These are phyloP conservation scores for Athene cunicularia DNA, from an alignment of 2,113 vertebrate genomes.

Conservation along the genomic window DNA sequence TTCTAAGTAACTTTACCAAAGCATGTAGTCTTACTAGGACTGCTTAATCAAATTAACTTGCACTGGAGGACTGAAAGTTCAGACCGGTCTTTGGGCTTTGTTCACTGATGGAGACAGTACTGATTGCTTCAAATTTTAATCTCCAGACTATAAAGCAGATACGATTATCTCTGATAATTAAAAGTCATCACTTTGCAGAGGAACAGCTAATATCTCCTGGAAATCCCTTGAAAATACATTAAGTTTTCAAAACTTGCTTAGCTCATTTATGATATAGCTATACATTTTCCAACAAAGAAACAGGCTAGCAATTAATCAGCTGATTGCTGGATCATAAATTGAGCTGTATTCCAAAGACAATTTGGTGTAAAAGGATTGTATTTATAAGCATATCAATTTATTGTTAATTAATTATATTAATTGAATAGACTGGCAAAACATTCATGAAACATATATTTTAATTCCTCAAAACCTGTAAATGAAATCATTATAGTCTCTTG, in stretches of 20 bases:
- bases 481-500: background rate
- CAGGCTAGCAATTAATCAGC: background rate
- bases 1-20: background rate
- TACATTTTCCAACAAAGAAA: background rate
- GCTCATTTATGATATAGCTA: background rate
- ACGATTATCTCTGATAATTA: background rate
- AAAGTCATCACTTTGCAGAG: background rate
- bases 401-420: slow-evolving; percentile 49
- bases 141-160: background rate
- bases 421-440: slow-evolving; percentile 3
- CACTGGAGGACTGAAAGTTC: background rate
- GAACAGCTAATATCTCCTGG: background rate
- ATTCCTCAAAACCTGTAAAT: background rate
- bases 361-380: background rate
- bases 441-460: background rate
- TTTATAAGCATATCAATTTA: background rate
- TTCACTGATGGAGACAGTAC: background rate
- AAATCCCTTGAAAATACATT: background rate
- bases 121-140: background rate
- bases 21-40: background rate
- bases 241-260: background rate
- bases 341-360: background rate
- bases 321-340: background rate
- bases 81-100: background rate
- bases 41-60: background rate